Conservation (phyloP, 2,888 invertebrate species). For the Caenorhabditis afra region DNA sequence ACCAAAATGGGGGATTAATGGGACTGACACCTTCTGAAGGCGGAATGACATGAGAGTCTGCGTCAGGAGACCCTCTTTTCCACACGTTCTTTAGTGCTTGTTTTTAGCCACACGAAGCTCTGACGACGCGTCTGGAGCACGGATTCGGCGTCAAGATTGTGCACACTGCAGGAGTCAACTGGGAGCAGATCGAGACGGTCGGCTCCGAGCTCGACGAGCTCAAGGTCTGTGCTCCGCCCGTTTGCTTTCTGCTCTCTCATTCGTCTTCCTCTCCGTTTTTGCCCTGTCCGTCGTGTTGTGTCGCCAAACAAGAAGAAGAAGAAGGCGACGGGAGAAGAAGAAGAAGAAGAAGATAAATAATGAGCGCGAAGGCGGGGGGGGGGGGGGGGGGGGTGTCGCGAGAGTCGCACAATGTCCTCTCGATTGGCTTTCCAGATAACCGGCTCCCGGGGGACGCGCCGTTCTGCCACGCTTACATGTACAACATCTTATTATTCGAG, state of each 20-base stretch:
- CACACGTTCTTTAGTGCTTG: background rate
- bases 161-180: conserved; percentile 77
- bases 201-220: conserved; percentile 73
- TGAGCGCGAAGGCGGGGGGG: conserved; percentile 48
- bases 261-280: background rate
- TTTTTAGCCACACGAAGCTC: conserved; percentile 78
- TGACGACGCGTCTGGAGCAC: conserved; percentile 77
- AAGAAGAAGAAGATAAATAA: conserved; percentile 59
- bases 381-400: conserved; percentile 37
- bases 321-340: conserved; percentile 16
- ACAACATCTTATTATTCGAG: conserved; percentile 58
- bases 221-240: conserved; percentile 69
- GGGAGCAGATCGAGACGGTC: conserved; percentile 75
- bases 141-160: conserved; percentile 73
- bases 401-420: conserved; percentile 56
- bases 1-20: conserved; percentile 45
- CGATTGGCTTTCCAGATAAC: conserved; percentile 56
- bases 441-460: conserved; percentile 31
- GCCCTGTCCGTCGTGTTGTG: conserved; percentile 10
- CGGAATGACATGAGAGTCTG: background rate
- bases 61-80: too few relatives aligned
- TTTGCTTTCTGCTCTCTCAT: conserved; percentile 4
- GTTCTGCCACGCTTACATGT: conserved; percentile 34
- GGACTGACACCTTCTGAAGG: conserved; percentile 39
- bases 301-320: conserved; percentile 8